These are phyloP conservation scores for Pterobdella sp. DNA, from an alignment of 2,888 invertebrate genomes.

Conservation along the genomic window DNA sequence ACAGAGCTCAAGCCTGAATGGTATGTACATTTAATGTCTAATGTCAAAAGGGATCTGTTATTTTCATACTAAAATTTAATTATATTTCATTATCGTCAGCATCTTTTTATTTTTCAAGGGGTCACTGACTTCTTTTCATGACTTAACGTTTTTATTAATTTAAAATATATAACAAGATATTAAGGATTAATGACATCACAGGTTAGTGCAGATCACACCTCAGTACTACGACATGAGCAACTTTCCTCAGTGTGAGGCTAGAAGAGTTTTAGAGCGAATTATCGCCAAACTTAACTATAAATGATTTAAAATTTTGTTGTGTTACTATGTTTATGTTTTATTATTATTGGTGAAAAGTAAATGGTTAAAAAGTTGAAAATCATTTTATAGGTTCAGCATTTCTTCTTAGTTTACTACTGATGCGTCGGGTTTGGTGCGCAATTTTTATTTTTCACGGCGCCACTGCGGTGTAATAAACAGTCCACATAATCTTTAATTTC, in stretches of 20 bases:
- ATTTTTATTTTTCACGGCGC: too few relatives aligned
- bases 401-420: too few relatives aligned
- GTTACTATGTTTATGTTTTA: too few relatives aligned
- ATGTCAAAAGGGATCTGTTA: not conserved
- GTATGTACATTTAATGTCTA: conserved; percentile 56
- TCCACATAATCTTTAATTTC: too few relatives aligned
- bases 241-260: conserved; percentile 95
- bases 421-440: too few relatives aligned
- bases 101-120: not conserved
- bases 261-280: conserved; percentile 65
- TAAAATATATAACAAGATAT: too few relatives aligned
- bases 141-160: too few relatives aligned
- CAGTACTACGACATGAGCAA: conserved; percentile 97
- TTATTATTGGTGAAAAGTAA: too few relatives aligned
- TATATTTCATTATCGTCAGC: not conserved
- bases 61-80: not conserved
- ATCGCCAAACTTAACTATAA: conserved; percentile 64
- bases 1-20: conserved; percentile 85
- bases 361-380: too few relatives aligned
- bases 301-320: conserved; percentile 31
- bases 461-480: too few relatives aligned
- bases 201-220: conserved; percentile 88
- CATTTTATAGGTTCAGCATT: too few relatives aligned
- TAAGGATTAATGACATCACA: conserved; percentile 43
- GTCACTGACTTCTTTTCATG: not conserved